These are phyloP conservation scores for Iguana delicatissima DNA, from an alignment of 2,797 vertebrate genomes.

Conservation along the genomic window DNA sequence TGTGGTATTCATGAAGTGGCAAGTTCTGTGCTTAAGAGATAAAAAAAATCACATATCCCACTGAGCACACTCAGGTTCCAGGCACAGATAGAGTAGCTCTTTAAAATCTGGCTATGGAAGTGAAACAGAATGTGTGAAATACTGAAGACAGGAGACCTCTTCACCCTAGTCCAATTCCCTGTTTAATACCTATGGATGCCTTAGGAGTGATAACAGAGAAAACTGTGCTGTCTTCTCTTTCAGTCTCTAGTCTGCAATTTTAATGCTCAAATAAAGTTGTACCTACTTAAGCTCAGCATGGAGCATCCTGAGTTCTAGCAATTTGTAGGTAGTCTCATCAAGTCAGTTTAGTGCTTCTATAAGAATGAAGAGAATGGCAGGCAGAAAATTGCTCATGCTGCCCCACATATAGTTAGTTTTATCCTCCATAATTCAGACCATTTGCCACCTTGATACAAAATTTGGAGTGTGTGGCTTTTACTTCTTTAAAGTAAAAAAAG, in stretches of 20 bases:
- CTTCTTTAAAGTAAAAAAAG: slow-evolving; percentile 30
- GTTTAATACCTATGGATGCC: neutral
- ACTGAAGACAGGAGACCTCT: neutral
- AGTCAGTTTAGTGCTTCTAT: slow-evolving; percentile 26
- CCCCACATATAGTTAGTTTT: neutral
- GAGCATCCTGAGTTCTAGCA: neutral
- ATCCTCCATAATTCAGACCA: slow-evolving; percentile 22
- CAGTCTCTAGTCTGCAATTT: neutral
- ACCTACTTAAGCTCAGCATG: slow-evolving; percentile 37
- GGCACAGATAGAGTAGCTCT: neutral
- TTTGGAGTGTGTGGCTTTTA: slow-evolving; percentile 27
- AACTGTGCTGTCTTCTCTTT: neutral
- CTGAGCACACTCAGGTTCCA: neutral
- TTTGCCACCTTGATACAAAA: slow-evolving; percentile 6
- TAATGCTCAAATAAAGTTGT: slow-evolving; percentile 39
- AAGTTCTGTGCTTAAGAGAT: neutral
- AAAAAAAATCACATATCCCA: neutral
- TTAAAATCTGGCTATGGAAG: neutral
- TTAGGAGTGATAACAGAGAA: neutral
- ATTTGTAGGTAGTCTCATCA: slow-evolving; percentile 18
- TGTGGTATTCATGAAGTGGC: neutral
- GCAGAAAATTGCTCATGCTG: neutral
- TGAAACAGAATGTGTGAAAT: neutral
- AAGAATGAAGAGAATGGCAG: neutral
- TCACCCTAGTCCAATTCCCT: neutral